These are phyloP conservation scores for Archaeoteleia sp. DNA, from an alignment of 2,888 invertebrate genomes.

Conservation along the genomic window DNA sequence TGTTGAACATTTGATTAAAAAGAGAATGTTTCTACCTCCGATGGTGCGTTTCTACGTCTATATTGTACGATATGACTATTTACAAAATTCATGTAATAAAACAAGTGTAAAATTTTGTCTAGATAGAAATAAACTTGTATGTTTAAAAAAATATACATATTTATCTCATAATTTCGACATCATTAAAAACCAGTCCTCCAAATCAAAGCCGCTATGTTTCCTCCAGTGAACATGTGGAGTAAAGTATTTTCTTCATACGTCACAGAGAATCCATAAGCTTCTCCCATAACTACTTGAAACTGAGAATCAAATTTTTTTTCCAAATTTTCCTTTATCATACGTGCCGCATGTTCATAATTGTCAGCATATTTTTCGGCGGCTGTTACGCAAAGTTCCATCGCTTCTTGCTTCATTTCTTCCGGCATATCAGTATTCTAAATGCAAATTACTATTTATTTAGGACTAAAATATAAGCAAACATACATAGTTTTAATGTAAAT, in stretches of 20 bases:
- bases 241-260: constrained; percentile 93
- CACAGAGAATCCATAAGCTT: constrained; percentile 95
- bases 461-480: constrained; percentile 1
- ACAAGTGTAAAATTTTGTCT: too few species aligned
- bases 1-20: too few species aligned
- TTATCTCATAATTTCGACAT: constrained; percentile 42
- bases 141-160: too few species aligned
- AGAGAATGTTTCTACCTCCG: too few species aligned
- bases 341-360: constrained; percentile 90
- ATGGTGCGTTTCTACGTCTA: too few species aligned
- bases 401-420: constrained; percentile 93
- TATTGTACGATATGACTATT: too few species aligned
- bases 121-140: too few species aligned
- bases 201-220: constrained; percentile 83
- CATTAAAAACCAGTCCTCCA: constrained; percentile 69
- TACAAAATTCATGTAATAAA: too few species aligned
- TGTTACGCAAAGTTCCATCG: constrained; percentile 92
- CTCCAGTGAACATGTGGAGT: constrained; percentile 92
- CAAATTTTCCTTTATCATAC: constrained; percentile 94
- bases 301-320: constrained; percentile 94
- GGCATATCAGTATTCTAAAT: constrained; percentile 83
- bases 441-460: constrained; percentile 7
- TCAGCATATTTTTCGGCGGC: constrained; percentile 93
- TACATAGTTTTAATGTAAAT: constrained; percentile 1
- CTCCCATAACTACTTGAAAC: constrained; percentile 92